Evolutionary conservation across 1,140 invertebrate genomes (phyloP).

Genomic region (Gryllus bimaculatus): DNA sequence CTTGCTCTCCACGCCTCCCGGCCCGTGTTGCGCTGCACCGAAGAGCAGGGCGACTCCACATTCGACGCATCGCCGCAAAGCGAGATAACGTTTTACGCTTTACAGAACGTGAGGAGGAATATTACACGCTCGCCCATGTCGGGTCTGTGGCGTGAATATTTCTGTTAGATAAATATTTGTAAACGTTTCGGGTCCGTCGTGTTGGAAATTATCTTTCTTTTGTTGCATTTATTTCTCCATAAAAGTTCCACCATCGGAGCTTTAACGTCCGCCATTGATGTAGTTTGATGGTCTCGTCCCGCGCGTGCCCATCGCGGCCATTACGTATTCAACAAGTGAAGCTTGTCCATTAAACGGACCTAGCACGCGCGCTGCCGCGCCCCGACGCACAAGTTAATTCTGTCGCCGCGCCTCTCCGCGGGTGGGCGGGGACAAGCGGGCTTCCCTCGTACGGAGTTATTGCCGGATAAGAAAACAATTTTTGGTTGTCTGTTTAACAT

Average conservation of each 20-base stretch:
- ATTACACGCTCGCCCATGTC: not conserved
- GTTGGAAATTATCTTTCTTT: not conserved
- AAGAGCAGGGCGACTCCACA: too few species aligned
- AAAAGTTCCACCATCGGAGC: not conserved
- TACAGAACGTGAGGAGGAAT: not conserved
- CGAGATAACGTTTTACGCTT: not conserved
- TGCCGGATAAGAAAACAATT: not conserved
- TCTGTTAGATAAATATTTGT: slow-evolving; percentile 2
- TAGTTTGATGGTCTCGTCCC: not conserved
- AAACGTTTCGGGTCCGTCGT: not conserved
- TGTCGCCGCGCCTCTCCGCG: not conserved
- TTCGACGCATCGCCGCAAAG: not conserved
- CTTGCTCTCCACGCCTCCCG: too few species aligned
- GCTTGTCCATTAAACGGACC: not conserved
- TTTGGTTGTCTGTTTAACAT: not conserved
- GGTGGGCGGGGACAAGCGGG: not conserved
- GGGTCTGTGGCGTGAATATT: not conserved
- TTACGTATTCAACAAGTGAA: slow-evolving; percentile 1
- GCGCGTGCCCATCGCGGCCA: not conserved
- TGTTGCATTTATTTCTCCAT: not conserved
- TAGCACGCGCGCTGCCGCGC: not conserved
- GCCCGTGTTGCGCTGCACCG: too few species aligned
- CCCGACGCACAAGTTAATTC: not conserved
- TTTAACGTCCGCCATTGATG: slow-evolving; percentile 1
- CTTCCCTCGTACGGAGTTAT: not conserved